Evolutionary conservation across 1,140 invertebrate genomes (phyloP), one percentile per base, ranked within the genome.

Genomic region (Drosophila kepulauana): DNA sequence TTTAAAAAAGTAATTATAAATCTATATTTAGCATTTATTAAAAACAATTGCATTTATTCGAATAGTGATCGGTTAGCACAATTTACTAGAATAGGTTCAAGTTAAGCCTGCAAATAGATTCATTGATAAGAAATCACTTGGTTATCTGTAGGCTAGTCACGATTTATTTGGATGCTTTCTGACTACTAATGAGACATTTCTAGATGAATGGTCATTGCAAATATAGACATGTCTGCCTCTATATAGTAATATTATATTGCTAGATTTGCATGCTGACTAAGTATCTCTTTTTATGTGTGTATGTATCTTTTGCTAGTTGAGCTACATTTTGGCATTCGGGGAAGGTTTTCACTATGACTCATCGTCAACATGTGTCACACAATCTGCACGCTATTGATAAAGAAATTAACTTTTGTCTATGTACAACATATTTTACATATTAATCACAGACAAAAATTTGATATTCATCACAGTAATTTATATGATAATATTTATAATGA

Each of bases 271-370:
- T 58, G 63, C 63, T 66, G 45, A 66, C 62, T 58, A 51, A 72
- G 69, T 66, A 72, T 45, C n/a, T 41, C 3, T 15, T 25, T 46
- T n/a, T 41, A 16, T 33, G 2, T 25, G 20, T 25, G 20, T 25
- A 25, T 25, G 20, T 25, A 25, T 25, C 1, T 41, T 57, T 54
- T 16, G 41, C 10, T 30, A 6, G 33, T 41, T 51, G 56, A 52
- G 33, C 20, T 30, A 69, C 58, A 54, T 73, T 67, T 67, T 35
- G 8, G 56, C 28, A 38, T 73, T 54, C 46, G 8, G 64, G 13
- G 13, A 58, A 61, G 64, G 70, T 67, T 73, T 73, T 68, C 48
- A 68, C 63, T 13, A 41, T 73, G 71, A 74, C 49, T 74, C 71
- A 74, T 57, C 10, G 51, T 13, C 41, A 13, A 13, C 16, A 16